These are phyloP conservation scores for Phaetusa simplex DNA, from an alignment of 2,113 vertebrate genomes.

Conservation along the genomic window DNA sequence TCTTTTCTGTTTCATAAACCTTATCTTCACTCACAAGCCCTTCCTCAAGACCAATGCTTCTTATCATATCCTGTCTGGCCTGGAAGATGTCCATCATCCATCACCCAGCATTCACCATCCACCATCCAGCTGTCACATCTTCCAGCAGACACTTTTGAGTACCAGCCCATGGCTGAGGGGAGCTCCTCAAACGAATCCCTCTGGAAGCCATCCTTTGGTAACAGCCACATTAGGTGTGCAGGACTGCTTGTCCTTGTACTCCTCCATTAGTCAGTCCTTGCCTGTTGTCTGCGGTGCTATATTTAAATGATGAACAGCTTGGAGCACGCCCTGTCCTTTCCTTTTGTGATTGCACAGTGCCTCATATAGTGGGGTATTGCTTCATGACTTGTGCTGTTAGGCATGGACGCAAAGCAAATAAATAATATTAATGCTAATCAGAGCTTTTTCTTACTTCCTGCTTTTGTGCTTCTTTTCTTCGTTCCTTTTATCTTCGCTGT, in stretches of 20 bases:
- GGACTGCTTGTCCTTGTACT: background rate
- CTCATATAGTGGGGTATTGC: slow-evolving; percentile 11
- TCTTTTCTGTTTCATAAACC: background rate
- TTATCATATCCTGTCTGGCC: background rate
- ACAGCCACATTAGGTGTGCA: background rate
- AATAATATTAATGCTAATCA: background rate
- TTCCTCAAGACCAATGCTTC: background rate
- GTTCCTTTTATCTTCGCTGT: background rate
- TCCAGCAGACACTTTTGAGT: background rate
- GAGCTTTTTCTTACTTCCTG: background rate
- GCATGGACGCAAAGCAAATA: background rate
- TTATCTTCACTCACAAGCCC: background rate
- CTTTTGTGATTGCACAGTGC: background rate
- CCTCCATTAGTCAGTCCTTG: background rate
- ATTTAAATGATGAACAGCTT: background rate
- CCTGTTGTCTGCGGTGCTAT: background rate
- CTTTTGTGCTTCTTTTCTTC: background rate
- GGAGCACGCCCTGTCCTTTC: slow-evolving; percentile 38
- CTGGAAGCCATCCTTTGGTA: background rate
- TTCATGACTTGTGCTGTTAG: background rate
- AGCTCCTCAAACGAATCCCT: background rate
- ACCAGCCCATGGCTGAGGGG: background rate
- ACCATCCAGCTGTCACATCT: background rate
- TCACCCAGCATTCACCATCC: background rate
- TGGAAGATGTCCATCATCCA: background rate